Conservation (phyloP, 2,797 vertebrate genomes). For the Malurus leucopterus region DNA sequence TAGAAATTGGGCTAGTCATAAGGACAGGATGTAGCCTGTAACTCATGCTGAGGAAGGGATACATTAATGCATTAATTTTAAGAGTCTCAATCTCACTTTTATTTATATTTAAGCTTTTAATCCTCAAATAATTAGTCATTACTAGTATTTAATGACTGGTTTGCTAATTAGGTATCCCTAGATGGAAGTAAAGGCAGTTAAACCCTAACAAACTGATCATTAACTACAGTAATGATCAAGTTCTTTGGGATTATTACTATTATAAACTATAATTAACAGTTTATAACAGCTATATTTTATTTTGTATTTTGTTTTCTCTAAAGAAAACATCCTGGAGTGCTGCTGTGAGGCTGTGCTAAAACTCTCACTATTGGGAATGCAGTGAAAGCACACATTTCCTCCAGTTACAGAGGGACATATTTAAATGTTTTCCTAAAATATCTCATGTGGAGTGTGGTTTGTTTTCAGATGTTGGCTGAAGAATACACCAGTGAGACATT, state of each 20-base stretch:
- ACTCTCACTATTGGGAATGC: background rate
- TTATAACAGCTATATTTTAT: slow-evolving; percentile 62
- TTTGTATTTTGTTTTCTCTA: slow-evolving; percentile 28
- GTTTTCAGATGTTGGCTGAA: background rate
- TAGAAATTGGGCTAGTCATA: slow-evolving; percentile 41
- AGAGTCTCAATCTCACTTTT: slow-evolving; percentile 59
- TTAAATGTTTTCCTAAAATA: background rate
- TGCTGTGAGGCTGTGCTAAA: background rate
- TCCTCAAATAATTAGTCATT: slow-evolving; percentile 69
- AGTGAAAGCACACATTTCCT: background rate
- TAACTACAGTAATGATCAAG: slow-evolving; percentile 68
- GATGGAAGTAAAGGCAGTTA: slow-evolving; percentile 61
- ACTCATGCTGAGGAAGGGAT: slow-evolving; percentile 28
- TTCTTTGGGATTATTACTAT: slow-evolving; percentile 65
- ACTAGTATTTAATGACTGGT: slow-evolving; percentile 66
- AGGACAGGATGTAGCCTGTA: slow-evolving; percentile 17
- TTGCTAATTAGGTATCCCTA: slow-evolving; percentile 68
- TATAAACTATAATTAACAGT: slow-evolving; percentile 64
- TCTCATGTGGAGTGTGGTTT: background rate
- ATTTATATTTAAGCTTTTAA: slow-evolving; percentile 74
- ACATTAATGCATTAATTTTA: slow-evolving; percentile 54
- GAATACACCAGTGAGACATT: background rate
- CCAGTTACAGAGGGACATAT: background rate
- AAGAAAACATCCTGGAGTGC: slow-evolving; percentile 6
- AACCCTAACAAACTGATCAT: slow-evolving; percentile 64